A percentile compares a stretch with the other conserved stretches of the same genome.
These are phyloP conservation scores for Stratiomys singularior DNA, from an alignment of 2,888 invertebrate genomes.

Conservation along the genomic window DNA sequence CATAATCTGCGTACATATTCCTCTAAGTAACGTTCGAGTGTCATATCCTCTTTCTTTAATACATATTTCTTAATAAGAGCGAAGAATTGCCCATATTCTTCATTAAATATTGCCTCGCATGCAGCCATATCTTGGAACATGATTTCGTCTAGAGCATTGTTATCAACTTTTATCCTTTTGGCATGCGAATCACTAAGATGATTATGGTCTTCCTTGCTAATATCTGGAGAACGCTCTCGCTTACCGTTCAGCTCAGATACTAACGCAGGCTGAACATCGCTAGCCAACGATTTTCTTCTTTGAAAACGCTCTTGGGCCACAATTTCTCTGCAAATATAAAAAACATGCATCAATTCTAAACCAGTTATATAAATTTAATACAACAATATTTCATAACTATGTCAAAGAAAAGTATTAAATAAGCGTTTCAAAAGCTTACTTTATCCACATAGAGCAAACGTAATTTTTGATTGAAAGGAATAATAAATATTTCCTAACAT, in stretches of 20 bases:
- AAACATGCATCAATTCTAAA: background rate
- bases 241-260: slow-evolving; percentile 52
- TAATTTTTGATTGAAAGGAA: too few relatives aligned
- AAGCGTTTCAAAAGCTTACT: too few relatives aligned
- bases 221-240: slow-evolving; percentile 61
- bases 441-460: too few relatives aligned
- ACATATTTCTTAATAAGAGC: slow-evolving; percentile 59
- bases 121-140: background rate
- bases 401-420: too few relatives aligned
- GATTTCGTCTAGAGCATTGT: background rate
- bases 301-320: slow-evolving; percentile 6
- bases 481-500: too few relatives aligned
- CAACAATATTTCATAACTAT: too few relatives aligned
- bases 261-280: background rate
- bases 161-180: background rate
- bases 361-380: too few relatives aligned
- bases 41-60: slow-evolving; percentile 54
- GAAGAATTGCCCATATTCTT: slow-evolving; percentile 57
- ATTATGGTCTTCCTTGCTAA: slow-evolving; percentile 55
- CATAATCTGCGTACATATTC: slow-evolving; percentile 39
- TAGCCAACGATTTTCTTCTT: slow-evolving; percentile 31
- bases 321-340: slow-evolving; percentile 27
- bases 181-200: background rate
- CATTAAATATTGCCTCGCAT: slow-evolving; percentile 50
- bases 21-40: slow-evolving; percentile 38